phyloP scores from a whole-genome alignment of 2,113 vertebrate genomes.

The Larimichthys crocea region DNA sequence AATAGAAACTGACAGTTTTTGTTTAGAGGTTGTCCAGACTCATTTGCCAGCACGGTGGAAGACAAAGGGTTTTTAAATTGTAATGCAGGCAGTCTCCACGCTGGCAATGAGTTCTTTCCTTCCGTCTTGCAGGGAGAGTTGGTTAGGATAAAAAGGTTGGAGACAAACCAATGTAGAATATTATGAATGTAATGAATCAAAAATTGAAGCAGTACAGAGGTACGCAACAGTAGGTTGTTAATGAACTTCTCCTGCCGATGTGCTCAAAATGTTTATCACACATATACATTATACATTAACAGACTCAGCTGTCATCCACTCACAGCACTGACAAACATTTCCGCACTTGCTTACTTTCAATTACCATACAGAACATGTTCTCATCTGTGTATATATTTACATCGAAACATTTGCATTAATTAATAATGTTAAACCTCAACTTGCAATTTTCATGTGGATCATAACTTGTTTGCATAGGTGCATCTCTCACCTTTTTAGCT shows the following conservation, averaged over 20 bases:
- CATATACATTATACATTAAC: background rate
- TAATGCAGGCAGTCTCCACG: conserved; percentile 71
- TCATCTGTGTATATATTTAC: conserved; percentile 47
- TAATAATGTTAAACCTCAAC: conserved; percentile 10
- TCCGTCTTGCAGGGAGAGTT: conserved; percentile 58
- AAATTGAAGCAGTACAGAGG: conserved; percentile 73
- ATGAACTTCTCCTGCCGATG: conserved; percentile 71
- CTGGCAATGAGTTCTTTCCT: conserved; percentile 79
- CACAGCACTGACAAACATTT: conserved; percentile 43
- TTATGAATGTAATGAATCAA: conserved; percentile 79
- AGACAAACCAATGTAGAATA: conserved; percentile 77
- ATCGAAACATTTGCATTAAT: conserved; percentile 54
- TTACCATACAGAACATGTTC: conserved; percentile 37
- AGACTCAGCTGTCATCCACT: conserved; percentile 43
- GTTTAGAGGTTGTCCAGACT: conserved; percentile 84
- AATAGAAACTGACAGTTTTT: conserved; percentile 85
- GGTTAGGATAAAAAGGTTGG: conserved; percentile 71
- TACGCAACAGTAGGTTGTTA: conserved; percentile 65
- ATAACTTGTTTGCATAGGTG: background rate
- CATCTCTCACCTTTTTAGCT: background rate
- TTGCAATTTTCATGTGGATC: conserved; percentile 1
- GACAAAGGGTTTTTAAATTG: conserved; percentile 81
- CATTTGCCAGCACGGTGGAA: conserved; percentile 75
- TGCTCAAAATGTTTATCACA: conserved; percentile 62
- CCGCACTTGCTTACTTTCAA: conserved; percentile 33